Evolutionary conservation across 2,797 vertebrate species (phyloP), one percentile per base, ranked within the genome.

Genomic region (Taeniopygia guttata): DNA sequence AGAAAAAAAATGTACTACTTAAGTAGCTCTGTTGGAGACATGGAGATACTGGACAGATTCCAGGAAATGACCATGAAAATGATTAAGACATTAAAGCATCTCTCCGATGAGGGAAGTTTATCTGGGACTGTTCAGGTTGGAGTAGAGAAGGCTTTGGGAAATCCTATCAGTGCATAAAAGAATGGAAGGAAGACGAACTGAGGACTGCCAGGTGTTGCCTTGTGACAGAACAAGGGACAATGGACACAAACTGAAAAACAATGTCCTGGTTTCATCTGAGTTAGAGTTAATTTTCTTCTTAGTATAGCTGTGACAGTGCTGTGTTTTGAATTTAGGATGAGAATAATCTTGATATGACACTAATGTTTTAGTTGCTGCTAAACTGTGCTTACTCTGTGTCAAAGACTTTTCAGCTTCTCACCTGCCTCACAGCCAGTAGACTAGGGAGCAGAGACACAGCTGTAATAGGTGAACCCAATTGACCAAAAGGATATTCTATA

Each of bases 341-440:
- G 45, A 70, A 48, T 48, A 64, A n/a, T 38, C 17, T 46, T 70
- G 40, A 22, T 16, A 48, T 32, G 12, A 48, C 23, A 22, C 20
- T 22, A 42, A 32, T 10, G 16, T n/a, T 58, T 64, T 22, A 16
- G 7, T 7, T 48, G 10, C 40, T 42, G 7, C 20, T 21, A 43
- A 54, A 8, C 6, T 22, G 30, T 22, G 30, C 32, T 54, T 51
- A 38, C 23, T 43, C 23, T 48, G 10, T 16, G 16, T 52, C 14
- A 42, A 32, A 68, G 43, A 9, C 25, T 45, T 36, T 27, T 49
- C 26, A 52, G 30, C 8, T 76, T 64, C 45, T 69, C 23, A 36
- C 10, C 13, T 0, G 0, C 2, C 6, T 40, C 19, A 42, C 58
- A 46, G 12, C 10, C 14, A 14, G 22, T 5, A 52, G 22, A 32